phyloP scores from a whole-genome alignment of 2,797 vertebrate species.

The Atherinosoma microstoma region DNA sequence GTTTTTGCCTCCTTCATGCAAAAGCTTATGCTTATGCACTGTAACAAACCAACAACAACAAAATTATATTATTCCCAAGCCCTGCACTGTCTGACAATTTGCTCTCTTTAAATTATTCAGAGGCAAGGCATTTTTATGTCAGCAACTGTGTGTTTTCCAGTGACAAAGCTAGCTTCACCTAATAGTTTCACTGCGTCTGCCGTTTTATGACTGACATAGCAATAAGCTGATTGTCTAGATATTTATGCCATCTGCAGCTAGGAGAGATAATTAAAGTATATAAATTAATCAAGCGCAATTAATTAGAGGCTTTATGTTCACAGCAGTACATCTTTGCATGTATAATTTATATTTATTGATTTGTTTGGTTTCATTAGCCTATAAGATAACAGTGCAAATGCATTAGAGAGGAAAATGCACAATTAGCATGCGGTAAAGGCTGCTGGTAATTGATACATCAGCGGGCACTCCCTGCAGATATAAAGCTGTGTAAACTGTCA shows the following conservation, averaged over 20 bases:
- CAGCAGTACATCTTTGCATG: constrained; percentile 99
- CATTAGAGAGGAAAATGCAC: constrained; percentile 99
- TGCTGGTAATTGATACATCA: constrained; percentile 98
- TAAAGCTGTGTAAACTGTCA: constrained; percentile 99
- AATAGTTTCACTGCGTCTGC: constrained; percentile 96
- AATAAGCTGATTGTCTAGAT: constrained; percentile 99
- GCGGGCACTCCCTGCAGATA: constrained; percentile 95
- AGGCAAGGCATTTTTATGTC: constrained; percentile 83
- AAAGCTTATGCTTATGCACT: constrained; percentile 63
- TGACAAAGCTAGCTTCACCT: constrained; percentile 87
- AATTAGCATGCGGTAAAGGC: constrained; percentile 95
- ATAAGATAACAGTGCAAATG: constrained; percentile 99
- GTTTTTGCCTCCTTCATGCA: constrained; percentile 53
- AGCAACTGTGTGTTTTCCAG: constrained; percentile 85
- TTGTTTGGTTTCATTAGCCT: constrained; percentile 99
- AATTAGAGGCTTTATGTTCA: constrained; percentile 99
- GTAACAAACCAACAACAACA: constrained; percentile 68
- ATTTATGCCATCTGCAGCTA: constrained; percentile 99
- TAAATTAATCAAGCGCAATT: constrained; percentile 99
- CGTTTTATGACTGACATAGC: constrained; percentile 99
- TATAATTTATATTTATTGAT: constrained; percentile 99
- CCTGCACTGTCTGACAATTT: constrained; percentile 90
- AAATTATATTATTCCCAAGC: constrained; percentile 79
- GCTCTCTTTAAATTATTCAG: constrained; percentile 94
- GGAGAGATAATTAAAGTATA: constrained; percentile 99